These are phyloP conservation scores for Hipposideros larvatus DNA, from an alignment of 2,797 vertebrate genomes.

Conservation along the genomic window DNA sequence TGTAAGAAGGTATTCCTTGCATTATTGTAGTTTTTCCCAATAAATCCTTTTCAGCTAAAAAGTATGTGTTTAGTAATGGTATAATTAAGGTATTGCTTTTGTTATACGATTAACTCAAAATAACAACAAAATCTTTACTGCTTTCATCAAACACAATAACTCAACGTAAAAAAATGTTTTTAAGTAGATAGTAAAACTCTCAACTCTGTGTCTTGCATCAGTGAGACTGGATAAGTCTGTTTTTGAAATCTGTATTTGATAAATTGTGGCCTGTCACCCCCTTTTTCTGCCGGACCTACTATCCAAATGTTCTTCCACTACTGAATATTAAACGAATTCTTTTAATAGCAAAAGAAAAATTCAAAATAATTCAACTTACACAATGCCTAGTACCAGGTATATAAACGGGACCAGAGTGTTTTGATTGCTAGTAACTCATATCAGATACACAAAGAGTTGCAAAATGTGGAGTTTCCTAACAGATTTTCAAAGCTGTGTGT, in stretches of 20 bases:
- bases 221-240: neutral
- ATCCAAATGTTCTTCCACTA: neutral
- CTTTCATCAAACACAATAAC: neutral
- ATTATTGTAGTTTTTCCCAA: constrained; percentile 4
- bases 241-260: constrained; percentile 37
- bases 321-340: neutral
- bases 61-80: neutral
- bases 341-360: neutral
- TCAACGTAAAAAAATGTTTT: neutral
- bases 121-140: neutral
- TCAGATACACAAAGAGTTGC: neutral
- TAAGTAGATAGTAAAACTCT: neutral
- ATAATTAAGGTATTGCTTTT: neutral
- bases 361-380: neutral
- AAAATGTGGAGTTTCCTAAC: neutral
- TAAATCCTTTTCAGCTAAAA: constrained; percentile 37
- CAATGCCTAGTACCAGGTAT: neutral
- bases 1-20: neutral
- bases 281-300: neutral
- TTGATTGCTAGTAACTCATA: neutral
- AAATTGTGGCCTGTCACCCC: neutral
- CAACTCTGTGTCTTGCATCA: neutral
- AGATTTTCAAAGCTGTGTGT: neutral
- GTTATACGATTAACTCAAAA: neutral
- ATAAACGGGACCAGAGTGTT: neutral